Conservation (phyloP, 2,888 invertebrate genomes). For the Dryomyza anilis region DNA sequence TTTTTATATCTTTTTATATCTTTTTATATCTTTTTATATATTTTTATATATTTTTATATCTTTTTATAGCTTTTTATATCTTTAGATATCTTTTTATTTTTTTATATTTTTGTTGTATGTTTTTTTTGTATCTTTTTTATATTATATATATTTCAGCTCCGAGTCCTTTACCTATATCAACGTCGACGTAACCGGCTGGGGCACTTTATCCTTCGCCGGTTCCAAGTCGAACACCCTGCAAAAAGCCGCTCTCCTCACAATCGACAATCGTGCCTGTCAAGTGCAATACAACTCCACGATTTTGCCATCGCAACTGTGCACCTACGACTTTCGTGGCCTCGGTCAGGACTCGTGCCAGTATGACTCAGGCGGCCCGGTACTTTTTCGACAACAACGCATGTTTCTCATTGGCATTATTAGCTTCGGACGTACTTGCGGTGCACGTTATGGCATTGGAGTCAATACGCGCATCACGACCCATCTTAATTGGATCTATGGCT, state of each 20-base stretch:
- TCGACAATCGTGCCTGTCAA: conserved; percentile 43
- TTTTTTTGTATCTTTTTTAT: neutral
- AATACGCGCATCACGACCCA: conserved; percentile 66
- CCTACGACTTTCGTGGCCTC: conserved; percentile 44
- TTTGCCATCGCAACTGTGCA: conserved; percentile 43
- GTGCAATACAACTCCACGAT: conserved; percentile 38
- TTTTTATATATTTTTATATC: too few species aligned
- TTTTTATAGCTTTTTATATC: too few species aligned
- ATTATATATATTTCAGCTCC: too few species aligned
- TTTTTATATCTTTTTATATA: too few species aligned
- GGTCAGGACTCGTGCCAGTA: conserved; percentile 63
- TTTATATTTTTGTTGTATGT: neutral
- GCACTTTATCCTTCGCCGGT: conserved; percentile 63
- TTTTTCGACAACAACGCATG: conserved; percentile 58
- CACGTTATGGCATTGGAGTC: conserved; percentile 60
- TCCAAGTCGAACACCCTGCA: conserved; percentile 62
- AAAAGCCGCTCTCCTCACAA: conserved; percentile 60
- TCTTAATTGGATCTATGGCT: conserved; percentile 64
- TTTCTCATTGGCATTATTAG: conserved; percentile 65
- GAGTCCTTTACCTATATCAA: conserved; percentile 40
- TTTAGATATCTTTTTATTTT: neutral
- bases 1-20: too few species aligned
- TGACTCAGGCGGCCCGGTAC: conserved; percentile 65
- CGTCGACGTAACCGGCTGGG: conserved; percentile 63
- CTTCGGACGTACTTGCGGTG: conserved; percentile 64